Base-by-base conservation (phyloP, 35 echinoderm and acorn worm species). In the Hemicentrotus pulcherrimus region DNA sequence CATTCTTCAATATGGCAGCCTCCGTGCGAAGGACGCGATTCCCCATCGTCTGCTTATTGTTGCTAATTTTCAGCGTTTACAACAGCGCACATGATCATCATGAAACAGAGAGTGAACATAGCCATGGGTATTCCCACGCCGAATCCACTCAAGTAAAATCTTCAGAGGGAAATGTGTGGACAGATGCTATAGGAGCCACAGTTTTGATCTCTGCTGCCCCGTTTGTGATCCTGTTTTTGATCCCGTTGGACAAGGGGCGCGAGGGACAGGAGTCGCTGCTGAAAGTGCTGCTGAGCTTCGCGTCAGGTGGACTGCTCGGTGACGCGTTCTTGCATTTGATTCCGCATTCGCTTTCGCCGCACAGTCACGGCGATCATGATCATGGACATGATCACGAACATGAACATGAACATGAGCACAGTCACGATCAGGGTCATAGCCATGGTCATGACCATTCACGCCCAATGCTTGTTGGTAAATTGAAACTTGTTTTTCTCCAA, bases 261-360 rank as follows among this genome's bases (percentile, higher is more conserved):
- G 94, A 95, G 47, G 97, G 96, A 18, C 96, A 99, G 86, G 98
- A 97, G 46, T 24, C 92, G 18, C 65, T 99, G n/a, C 94, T 99
- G 47, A 96, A 97, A 78, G 95, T 99, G 9, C 85, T 99, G 24
- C 96, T 99, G 4, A 95, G 94, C 48, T 99, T 99, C 96, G 98
- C 98, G 4, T 99, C 98, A 0, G 98, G 98, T 71, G 98, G 98
- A 45, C 85, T 99, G 15, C 96, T 99, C 22, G 98, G 98, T 41
- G 98, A 99, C 61, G 98, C 98, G 0, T 99, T 99, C 92, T 85
- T 99, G 55, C 98, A 99, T 92, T 90, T 99, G 19, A 99, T 99
- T 47, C 98, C 98, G 32, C 98, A 99, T 61, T 94, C 98, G 31
- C 96, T 99, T 19, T 95, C 94, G 4, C 98, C 98, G 19, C 98